Conservation (phyloP, 53 echinoderm and acorn worm genomes). For the Arbacia lixula region DNA sequence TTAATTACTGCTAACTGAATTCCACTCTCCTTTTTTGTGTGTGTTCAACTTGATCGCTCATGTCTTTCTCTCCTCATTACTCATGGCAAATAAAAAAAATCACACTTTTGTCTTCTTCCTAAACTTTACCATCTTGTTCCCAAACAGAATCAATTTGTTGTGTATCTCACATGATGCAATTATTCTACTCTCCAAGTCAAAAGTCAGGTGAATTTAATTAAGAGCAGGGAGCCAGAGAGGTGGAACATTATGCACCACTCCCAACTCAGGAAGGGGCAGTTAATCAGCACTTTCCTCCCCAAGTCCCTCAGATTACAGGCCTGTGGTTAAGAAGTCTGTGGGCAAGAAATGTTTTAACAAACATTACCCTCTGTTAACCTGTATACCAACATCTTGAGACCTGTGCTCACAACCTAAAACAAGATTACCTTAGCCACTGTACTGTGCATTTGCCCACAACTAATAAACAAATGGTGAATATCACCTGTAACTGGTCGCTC, state of each 20-base stretch:
- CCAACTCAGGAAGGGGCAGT: slow-evolving; percentile 21
- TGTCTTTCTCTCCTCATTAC: not conserved
- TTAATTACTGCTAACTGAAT: not conserved
- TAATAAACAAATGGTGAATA: too few relatives aligned
- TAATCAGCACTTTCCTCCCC: slow-evolving; percentile 25
- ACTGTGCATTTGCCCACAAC: too few relatives aligned
- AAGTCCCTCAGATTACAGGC: not conserved
- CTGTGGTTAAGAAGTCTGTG: not conserved
- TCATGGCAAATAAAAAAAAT: too few relatives aligned
- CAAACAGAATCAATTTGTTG: not conserved
- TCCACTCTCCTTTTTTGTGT: not conserved
- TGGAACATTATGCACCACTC: not conserved
- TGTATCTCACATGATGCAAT: too few relatives aligned
- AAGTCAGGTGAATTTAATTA: not conserved
- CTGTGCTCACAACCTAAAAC: too few relatives aligned
- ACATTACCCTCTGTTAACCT: too few relatives aligned
- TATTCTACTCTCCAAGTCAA: too few relatives aligned
- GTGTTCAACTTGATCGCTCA: not conserved
- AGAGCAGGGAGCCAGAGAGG: not conserved
- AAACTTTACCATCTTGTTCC: not conserved
- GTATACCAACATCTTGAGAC: too few relatives aligned
- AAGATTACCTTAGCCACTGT: too few relatives aligned
- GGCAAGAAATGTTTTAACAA: not conserved
- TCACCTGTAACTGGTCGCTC: too few relatives aligned
- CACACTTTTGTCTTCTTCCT: not conserved